Percentiles rank a stretch among this genome's conserved stretches.
Evolutionary conservation across 2,797 vertebrate genomes (phyloP).

Genomic region (Scleropages formosus): DNA sequence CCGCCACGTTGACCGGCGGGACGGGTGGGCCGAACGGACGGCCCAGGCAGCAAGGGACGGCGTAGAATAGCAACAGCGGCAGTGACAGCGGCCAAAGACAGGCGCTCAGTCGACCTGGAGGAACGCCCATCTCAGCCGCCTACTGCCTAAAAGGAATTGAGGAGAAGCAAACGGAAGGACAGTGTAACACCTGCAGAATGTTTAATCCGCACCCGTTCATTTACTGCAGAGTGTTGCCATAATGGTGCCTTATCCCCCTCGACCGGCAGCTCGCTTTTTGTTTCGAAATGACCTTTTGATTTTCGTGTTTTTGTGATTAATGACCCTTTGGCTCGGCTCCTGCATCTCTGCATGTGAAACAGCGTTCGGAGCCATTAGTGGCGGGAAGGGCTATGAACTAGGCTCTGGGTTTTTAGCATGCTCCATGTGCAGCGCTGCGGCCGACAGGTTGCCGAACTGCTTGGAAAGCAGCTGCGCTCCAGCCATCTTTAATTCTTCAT

Average conservation of each 20-base stretch:
- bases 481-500: conserved; percentile 53
- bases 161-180: conserved; percentile 30
- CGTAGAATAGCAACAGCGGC: conserved; percentile 56
- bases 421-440: conserved; percentile 39
- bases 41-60: conserved; percentile 51
- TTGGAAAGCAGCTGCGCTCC: conserved; percentile 58
- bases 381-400: conserved; percentile 16
- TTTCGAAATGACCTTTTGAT: conserved; percentile 38
- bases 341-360: conserved; percentile 29
- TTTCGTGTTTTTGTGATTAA: conserved; percentile 28
- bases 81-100: conserved; percentile 63
- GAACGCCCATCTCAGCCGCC: conserved; percentile 75
- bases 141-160: conserved; percentile 61
- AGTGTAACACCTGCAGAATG: neutral
- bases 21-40: conserved; percentile 69
- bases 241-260: conserved; percentile 40
- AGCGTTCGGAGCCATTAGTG: conserved; percentile 53
- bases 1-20: conserved; percentile 84
- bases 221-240: conserved; percentile 42
- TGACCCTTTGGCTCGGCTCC: conserved; percentile 47
- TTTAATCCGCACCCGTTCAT: too few relatives aligned
- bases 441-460: conserved; percentile 52
- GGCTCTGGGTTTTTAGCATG: conserved; percentile 55
- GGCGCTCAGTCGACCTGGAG: conserved; percentile 66
- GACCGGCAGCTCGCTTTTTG: conserved; percentile 35